Base-by-base conservation (phyloP, 1,140 invertebrate species). In the Calephelis nemesis region DNA sequence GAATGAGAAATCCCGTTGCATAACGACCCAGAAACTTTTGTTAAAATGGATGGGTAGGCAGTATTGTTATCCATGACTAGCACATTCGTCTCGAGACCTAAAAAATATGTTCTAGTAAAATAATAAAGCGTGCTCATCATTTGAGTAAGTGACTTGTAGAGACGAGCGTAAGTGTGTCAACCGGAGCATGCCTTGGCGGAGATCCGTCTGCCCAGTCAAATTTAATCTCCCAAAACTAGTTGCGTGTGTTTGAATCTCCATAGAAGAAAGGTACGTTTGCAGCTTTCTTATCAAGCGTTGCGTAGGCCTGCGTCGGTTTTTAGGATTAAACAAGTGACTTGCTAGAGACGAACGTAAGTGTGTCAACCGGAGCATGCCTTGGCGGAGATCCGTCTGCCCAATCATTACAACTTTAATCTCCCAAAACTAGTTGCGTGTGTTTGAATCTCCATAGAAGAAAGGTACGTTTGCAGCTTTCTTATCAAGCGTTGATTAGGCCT, bases 1-100 rank as follows among this genome's bases (percentile, higher is more conserved):
- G 47, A 54, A 60, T 73, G 71, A 76, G 71, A 81, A 78, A 79
- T 84, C 83, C 84, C 79, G 82, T 87, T 87, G 81, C 79, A 74
- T 73, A 76, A 83, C 68, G 83, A 85, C 74, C 79, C 73, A 83
- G 75, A 87, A 87, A 82, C 78, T 73, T 80, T 88, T 83, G 80
- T 81, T 77, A 73, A 74, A 72, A 48, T 54, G 63, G 64, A 76
- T 75, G 72, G 70, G 67, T 79, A 70, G 70, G 77, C 75, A 76
- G 75, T 79, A 71, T 73, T 78, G 67, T 77, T 58, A 68, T 76
- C 79, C 72, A 74, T 69, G 71, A 69, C 69, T 63, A 65, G 67
- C 60, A 69, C 67, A 69, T 70, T 67, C 63, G 64, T 67, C 72
- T 67, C 65, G 60, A 74, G 70, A 68, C 69, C 74, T 74, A 76